Evolutionary conservation across 2,888 invertebrate species (phyloP), one percentile per base, ranked within the genome.

Genomic region (Nineta flava): DNA sequence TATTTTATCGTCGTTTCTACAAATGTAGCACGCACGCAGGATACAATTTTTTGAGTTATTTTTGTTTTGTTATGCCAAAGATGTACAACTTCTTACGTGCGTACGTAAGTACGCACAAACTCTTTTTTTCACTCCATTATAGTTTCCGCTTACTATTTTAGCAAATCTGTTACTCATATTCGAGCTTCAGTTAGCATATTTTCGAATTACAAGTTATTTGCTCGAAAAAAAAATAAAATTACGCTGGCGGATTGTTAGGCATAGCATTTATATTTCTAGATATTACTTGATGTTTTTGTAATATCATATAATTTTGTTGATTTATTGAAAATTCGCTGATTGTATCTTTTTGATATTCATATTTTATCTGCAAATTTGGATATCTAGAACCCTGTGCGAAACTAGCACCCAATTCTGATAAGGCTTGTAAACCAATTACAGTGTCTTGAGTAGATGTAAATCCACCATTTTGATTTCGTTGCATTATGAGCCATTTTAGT

Each of bases 361-460:
- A 64, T 34, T 66, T 64, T 17, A 68, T 58, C 53, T 65, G 64
- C 53, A 67, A 60, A 52, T 65, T 73, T 63, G 55, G 68, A 62
- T 55, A 67, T 0, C 72, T 64, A 17, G 74, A 70, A 19, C 82
- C 69, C 57, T 71, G 26, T 17, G 48, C 34, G 13, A 48, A 16
- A 21, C 21, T 73, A 51, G 73, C 72, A 6, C 80, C 80, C 51
- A 85, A 71, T 57, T 75, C 75, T 13, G 80, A 78, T 32, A 87
- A 63, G 0, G 85, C 85, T 57, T 78, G 74, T 50, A 87, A 67
- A 7, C 83, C 86, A 26, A 87, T 73, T 7, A 84, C 82, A 0
- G 87, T 87, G 57, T 87, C 85, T 70, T 82, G 82, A 0, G 83
- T 81, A 1, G 81, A 81, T 3, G 79, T 73, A 60, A 83, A 85